Conservation (phyloP, 2,113 vertebrate genomes). For the Montifringilla adamsi region DNA sequence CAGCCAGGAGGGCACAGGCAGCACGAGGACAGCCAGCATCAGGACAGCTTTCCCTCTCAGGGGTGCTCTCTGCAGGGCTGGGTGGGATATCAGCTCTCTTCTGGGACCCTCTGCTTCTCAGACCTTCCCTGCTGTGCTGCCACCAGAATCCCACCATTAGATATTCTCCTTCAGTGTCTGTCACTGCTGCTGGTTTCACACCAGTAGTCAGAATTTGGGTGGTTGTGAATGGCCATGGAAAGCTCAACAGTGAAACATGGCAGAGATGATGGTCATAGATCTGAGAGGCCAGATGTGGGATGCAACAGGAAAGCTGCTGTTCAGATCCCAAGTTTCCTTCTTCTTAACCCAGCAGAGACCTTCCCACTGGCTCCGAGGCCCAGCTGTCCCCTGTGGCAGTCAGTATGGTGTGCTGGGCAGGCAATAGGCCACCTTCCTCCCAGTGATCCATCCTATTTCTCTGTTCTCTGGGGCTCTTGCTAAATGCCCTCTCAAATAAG, state of each 20-base stretch:
- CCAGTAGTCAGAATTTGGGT: background rate
- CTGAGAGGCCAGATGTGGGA: background rate
- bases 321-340: background rate
- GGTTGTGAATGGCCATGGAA: background rate
- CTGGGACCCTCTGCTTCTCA: background rate
- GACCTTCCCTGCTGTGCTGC: background rate
- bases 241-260: background rate
- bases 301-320: background rate
- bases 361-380: rapidly evolving
- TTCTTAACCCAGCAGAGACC: background rate
- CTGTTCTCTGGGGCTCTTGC: background rate
- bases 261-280: background rate
- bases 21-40: background rate
- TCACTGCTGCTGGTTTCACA: background rate
- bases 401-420: background rate
- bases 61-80: background rate
- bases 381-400: background rate
- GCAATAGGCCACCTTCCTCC: background rate
- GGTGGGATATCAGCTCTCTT: background rate
- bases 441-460: background rate
- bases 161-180: background rate
- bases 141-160: background rate
- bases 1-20: slow-evolving; percentile 13
- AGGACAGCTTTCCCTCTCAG: background rate
- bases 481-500: background rate